These are phyloP conservation scores for Plutomurus gul DNA, from an alignment of 1,140 invertebrate species.

Conservation along the genomic window DNA sequence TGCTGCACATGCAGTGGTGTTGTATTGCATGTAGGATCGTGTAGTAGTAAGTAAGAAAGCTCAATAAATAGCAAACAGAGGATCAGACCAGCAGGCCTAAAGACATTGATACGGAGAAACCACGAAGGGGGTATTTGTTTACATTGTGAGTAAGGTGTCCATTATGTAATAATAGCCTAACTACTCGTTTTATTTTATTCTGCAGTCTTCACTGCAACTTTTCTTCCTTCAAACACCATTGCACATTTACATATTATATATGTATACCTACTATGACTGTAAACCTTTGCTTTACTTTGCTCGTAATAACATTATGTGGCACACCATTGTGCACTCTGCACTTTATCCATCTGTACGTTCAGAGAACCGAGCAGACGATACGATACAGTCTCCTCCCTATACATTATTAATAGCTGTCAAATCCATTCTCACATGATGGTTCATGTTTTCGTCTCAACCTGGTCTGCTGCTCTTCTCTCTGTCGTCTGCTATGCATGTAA, in stretches of 20 bases:
- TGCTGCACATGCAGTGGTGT: too few species aligned
- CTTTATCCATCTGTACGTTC: background rate
- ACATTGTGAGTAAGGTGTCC: constrained; percentile 4
- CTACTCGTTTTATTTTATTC: background rate
- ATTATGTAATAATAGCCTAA: constrained; percentile 5
- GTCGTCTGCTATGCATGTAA: too few species aligned
- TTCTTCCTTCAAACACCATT: too few species aligned
- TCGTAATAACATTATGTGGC: too few species aligned
- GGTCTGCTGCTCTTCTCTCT: too few species aligned
- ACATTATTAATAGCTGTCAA: constrained; percentile 28
- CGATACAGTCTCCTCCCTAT: background rate
- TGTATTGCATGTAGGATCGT: too few species aligned
- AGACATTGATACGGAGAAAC: background rate
- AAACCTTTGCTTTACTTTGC: too few species aligned
- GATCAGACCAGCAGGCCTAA: too few species aligned
- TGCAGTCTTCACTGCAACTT: background rate
- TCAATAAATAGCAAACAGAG: too few species aligned
- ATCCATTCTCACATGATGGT: constrained; percentile 14
- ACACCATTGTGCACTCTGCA: background rate
- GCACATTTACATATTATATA: too few species aligned
- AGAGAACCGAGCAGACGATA: background rate
- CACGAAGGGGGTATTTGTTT: constrained; percentile 28
- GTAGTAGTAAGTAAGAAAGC: too few species aligned
- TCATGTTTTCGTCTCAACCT: constrained; percentile 10
- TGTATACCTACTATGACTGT: too few species aligned